phyloP scores from a whole-genome alignment of 2,888 invertebrate species.

The Uloborus plumipes region DNA sequence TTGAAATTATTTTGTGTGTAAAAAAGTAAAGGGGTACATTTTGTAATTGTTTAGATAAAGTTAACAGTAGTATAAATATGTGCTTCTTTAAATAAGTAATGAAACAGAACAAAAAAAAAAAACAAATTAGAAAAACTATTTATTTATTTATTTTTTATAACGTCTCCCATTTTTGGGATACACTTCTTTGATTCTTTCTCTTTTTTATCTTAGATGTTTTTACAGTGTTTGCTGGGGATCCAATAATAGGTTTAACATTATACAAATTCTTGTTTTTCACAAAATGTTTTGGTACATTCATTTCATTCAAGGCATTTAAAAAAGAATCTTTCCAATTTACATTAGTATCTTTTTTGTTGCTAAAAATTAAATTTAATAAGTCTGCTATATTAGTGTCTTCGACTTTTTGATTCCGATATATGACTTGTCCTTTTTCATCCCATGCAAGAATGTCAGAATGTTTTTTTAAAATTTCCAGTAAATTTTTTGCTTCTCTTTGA shows the following conservation, averaged over 20 bases:
- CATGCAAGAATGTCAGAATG: neutral
- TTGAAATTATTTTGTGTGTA: too few relatives aligned
- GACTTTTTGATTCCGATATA: neutral
- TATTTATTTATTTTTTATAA: conserved; percentile 3
- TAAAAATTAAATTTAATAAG: neutral
- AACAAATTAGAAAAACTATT: neutral
- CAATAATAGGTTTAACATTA: neutral
- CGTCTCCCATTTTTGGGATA: neutral
- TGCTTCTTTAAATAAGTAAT: too few relatives aligned
- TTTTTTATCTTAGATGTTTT: neutral
- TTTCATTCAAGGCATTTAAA: conserved; percentile 3
- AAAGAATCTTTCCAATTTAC: neutral
- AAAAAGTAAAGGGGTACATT: too few relatives aligned
- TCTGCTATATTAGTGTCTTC: conserved; percentile 2
- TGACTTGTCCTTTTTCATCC: conserved; percentile 10
- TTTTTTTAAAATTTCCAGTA: neutral
- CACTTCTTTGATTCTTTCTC: neutral
- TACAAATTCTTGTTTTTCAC: conserved; percentile 11
- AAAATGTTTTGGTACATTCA: conserved; percentile 1
- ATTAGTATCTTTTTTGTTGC: neutral
- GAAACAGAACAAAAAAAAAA: neutral
- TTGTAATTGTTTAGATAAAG: too few relatives aligned
- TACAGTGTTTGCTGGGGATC: too few relatives aligned
- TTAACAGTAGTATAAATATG: too few relatives aligned
- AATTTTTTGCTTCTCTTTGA: neutral